Base-by-base conservation (phyloP, 2,797 vertebrate species). In the Dipus sagitta region DNA sequence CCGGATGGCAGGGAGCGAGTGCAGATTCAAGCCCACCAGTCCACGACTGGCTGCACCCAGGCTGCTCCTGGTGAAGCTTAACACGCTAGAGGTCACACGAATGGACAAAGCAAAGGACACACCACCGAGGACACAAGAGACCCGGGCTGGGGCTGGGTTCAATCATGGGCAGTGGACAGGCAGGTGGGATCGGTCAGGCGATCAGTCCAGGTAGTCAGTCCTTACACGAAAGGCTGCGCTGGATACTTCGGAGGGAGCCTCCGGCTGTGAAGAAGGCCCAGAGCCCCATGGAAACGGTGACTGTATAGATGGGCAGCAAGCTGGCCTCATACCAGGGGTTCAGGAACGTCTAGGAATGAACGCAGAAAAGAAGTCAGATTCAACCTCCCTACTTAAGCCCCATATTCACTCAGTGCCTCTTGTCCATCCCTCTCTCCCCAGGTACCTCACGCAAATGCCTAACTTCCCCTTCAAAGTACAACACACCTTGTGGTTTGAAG, bases 171-270 rank as follows among this genome's bases (percentile, higher is more conserved):
- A 97, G 96, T 95, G 96, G 92, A 91, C 90, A 94, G 84, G 93
- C 95, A 96, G 96, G 78, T 91, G 94, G 97, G 95, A 94, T 93
- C 92, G 92, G 88, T 89, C 96, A 86, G 95, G 96, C 95, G 94
- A 94, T 86, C 93, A 10, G 96, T 97, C 96, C 96, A 96, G 94
- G 95, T 93, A 96, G 93, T 96, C 87, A 92, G 82, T 97, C 90
- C 98, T 98, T 98, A 98, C 98, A 98, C 85, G 97, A 98, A 81
- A 98, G 96, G 97, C 98, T 98, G 97, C 97, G 97, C 93, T 97
- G 97, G 95, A 98, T 9, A 80, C 96, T 98, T 94, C 6, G 96
- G 88, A 98, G 84, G 96, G 98, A 98, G 52, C 98, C 98, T 0
- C 98, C 98, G 0, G 98, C 98, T 0, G 97, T 98, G 97, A 97